phyloP scores from a whole-genome alignment of 1,140 invertebrate species.

The Platyura marginata region DNA sequence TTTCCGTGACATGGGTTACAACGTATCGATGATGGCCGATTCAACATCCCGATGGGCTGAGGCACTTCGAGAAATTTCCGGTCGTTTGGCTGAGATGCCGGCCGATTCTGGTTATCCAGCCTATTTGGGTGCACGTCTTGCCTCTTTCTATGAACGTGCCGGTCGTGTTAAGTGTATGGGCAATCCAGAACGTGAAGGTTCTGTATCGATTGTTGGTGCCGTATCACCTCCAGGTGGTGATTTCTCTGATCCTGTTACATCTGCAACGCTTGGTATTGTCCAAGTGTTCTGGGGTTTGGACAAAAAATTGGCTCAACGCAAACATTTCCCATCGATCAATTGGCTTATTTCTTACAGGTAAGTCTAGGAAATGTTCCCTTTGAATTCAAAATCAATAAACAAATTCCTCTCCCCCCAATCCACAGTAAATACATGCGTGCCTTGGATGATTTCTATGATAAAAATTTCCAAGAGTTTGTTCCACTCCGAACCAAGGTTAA shows the following conservation, averaged over 20 bases:
- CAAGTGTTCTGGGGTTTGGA: constrained; percentile 99
- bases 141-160: constrained; percentile 98
- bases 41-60: constrained; percentile 99
- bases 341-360: constrained; percentile 96
- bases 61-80: constrained; percentile 98
- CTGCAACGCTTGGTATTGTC: constrained; percentile 96
- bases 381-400: constrained; percentile 7
- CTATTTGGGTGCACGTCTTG: constrained; percentile 91
- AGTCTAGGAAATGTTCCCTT: background rate
- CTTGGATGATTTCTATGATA: constrained; percentile 98
- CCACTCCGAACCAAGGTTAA: constrained; percentile 82
- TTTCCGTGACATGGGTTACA: constrained; percentile 99
- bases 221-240: constrained; percentile 99
- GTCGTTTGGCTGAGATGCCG: constrained; percentile 99
- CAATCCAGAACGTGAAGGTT: constrained; percentile 94
- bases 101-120: constrained; percentile 98
- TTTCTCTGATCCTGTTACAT: constrained; percentile 99
- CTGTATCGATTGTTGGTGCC: constrained; percentile 98
- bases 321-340: constrained; percentile 99
- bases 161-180: constrained; percentile 95
- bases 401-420: constrained; percentile 11
- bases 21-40: constrained; percentile 99
- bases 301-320: constrained; percentile 97
- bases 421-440: constrained; percentile 93
- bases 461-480: constrained; percentile 98